These are phyloP conservation scores for Apamea anceps DNA, from an alignment of 2,888 invertebrate genomes.

Conservation along the genomic window DNA sequence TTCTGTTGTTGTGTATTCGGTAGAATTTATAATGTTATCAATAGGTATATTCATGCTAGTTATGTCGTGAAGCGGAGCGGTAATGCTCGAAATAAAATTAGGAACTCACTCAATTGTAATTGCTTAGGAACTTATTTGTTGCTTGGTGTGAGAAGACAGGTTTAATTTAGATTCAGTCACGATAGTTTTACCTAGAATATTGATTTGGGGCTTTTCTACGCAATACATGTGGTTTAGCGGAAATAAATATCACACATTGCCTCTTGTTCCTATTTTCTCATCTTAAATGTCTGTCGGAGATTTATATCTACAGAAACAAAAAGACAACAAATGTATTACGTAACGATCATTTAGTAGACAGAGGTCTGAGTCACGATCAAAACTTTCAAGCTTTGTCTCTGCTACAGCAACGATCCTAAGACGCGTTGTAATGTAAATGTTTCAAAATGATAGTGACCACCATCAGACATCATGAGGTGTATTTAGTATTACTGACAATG, in stretches of 20 bases:
- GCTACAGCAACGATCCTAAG: background rate
- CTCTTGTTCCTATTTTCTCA: no score
- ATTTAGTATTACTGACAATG: background rate
- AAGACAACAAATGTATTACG: background rate
- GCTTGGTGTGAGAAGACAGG: background rate
- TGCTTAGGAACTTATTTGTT: background rate
- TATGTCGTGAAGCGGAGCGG: constrained; percentile 10
- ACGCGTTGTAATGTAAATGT: background rate
- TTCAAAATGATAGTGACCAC: background rate
- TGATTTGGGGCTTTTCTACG: background rate
- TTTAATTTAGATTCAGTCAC: background rate
- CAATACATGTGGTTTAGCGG: no score
- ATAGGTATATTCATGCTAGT: background rate
- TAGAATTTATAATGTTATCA: background rate
- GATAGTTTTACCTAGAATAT: background rate
- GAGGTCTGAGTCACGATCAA: background rate
- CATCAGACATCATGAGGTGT: background rate
- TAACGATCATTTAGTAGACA: background rate
- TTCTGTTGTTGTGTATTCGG: background rate
- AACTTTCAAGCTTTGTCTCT: background rate
- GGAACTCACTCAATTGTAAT: constrained; percentile 1
- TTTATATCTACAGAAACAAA: constrained; percentile 1
- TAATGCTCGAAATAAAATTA: constrained; percentile 42
- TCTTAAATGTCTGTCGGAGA: no score
- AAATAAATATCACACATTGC: no score